Evolutionary conservation across 2,797 vertebrate genomes (phyloP).

Genomic region (Scleropages formosus): DNA sequence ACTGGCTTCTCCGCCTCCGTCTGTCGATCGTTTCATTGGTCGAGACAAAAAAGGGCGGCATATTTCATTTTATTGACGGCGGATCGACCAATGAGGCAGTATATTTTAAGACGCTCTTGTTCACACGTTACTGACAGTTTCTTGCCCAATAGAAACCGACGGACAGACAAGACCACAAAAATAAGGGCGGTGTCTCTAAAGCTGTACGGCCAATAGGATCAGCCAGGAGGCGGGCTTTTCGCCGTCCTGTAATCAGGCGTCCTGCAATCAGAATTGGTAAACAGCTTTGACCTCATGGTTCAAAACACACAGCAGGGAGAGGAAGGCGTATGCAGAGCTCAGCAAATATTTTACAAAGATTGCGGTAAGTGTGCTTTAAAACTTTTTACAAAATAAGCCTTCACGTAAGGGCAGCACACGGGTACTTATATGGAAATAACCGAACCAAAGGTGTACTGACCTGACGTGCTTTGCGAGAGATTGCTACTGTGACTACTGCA

Average conservation of each 20-base stretch:
- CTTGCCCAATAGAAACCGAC: constrained; percentile 32
- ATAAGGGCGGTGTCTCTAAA: neutral
- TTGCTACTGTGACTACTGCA: neutral
- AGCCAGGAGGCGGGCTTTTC: constrained; percentile 29
- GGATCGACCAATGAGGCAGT: constrained; percentile 26
- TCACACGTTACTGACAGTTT: neutral
- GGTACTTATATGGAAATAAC: neutral
- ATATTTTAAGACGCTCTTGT: neutral
- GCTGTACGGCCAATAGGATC: constrained; percentile 39
- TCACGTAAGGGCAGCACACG: neutral
- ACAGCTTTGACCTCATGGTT: constrained; percentile 51
- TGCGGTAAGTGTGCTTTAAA: constrained; percentile 30
- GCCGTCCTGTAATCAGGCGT: constrained; percentile 28
- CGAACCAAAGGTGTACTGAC: neutral
- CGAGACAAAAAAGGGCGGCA: neutral
- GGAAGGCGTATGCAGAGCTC: constrained; percentile 16
- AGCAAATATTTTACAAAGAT: neutral
- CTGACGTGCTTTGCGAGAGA: too few species aligned
- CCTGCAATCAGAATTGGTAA: constrained; percentile 52
- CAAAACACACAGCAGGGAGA: neutral
- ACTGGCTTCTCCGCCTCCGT: neutral
- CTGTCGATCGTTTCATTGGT: constrained; percentile 5
- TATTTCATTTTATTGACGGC: neutral
- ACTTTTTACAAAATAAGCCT: constrained; percentile 18
- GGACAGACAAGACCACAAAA: neutral